Evolutionary conservation across 1,140 invertebrate genomes (phyloP).

Genomic region (Holcopasites calliopsidis): DNA sequence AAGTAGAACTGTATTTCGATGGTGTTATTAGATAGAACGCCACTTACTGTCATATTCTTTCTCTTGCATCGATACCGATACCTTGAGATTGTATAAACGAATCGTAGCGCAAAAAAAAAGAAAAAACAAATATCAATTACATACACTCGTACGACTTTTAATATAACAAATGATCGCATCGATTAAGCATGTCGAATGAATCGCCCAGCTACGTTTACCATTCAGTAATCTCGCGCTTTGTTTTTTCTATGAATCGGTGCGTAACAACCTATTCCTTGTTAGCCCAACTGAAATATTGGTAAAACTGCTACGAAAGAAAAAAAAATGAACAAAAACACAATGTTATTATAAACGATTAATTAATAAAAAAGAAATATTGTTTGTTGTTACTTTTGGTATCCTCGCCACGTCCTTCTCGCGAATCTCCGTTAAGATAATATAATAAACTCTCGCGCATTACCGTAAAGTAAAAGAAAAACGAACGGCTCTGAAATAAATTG

Average conservation of each 20-base stretch:
- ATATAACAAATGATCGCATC: constrained; percentile 55
- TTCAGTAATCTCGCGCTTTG: constrained; percentile 69
- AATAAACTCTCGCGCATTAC: background rate
- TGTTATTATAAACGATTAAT: constrained; percentile 76
- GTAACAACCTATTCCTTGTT: constrained; percentile 60
- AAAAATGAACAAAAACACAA: constrained; percentile 62
- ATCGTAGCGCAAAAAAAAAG: constrained; percentile 50
- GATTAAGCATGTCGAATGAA: constrained; percentile 64
- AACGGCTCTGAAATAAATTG: background rate
- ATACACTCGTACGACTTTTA: constrained; percentile 56
- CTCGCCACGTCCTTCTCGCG: constrained; percentile 39
- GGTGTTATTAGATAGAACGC: constrained; percentile 53
- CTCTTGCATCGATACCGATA: constrained; percentile 51
- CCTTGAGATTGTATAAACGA: constrained; percentile 52
- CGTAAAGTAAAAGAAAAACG: too few species aligned
- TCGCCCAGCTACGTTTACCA: constrained; percentile 70
- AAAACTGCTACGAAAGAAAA: constrained; percentile 52
- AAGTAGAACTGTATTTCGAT: constrained; percentile 23
- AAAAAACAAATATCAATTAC: constrained; percentile 49
- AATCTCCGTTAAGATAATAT: background rate
- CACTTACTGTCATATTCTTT: constrained; percentile 60
- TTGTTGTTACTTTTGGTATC: constrained; percentile 73
- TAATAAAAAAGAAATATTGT: constrained; percentile 76
- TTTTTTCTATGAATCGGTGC: constrained; percentile 71
- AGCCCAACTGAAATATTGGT: constrained; percentile 57